Percentiles rank a stretch among this genome's conserved stretches.
These are phyloP conservation scores for Bombus affinis DNA, from an alignment of 1,140 invertebrate species.

Conservation along the genomic window DNA sequence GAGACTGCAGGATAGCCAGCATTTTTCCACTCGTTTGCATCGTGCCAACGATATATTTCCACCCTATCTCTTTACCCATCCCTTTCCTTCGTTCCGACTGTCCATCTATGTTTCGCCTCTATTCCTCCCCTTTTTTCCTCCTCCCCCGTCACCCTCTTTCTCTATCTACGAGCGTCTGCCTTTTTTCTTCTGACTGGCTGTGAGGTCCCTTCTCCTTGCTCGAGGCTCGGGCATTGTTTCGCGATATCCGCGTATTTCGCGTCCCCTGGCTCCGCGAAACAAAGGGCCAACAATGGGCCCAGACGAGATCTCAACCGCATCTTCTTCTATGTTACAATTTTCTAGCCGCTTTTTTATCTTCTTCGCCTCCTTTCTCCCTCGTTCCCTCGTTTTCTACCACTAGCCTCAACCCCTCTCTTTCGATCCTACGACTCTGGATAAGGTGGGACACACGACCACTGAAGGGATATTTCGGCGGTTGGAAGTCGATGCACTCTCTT, in stretches of 20 bases:
- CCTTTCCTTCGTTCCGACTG: slow-evolving; percentile 16
- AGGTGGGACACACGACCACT: background rate
- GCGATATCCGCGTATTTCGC: slow-evolving; percentile 71
- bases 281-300: slow-evolving; percentile 67
- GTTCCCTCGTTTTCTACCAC: background rate
- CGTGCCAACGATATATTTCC: slow-evolving; percentile 6
- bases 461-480: background rate
- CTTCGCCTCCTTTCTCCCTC: background rate
- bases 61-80: slow-evolving; percentile 1
- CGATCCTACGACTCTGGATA: background rate
- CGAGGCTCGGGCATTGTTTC: slow-evolving; percentile 75
- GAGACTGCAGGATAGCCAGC: slow-evolving; percentile 8
- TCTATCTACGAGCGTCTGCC: slow-evolving; percentile 10
- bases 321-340: slow-evolving; percentile 41
- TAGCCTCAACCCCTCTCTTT: background rate
- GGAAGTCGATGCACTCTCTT: slow-evolving; percentile 34
- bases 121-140: slow-evolving; percentile 6
- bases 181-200: slow-evolving; percentile 46
- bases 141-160: background rate
- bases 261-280: slow-evolving; percentile 68
- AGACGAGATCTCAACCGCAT: slow-evolving; percentile 54
- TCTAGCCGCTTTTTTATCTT: background rate
- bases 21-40: slow-evolving; percentile 55
- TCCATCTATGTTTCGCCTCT: slow-evolving; percentile 33
- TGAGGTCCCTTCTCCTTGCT: slow-evolving; percentile 64